Base-by-base conservation (phyloP, 1,140 invertebrate genomes). In the Steinernema khuongi region DNA sequence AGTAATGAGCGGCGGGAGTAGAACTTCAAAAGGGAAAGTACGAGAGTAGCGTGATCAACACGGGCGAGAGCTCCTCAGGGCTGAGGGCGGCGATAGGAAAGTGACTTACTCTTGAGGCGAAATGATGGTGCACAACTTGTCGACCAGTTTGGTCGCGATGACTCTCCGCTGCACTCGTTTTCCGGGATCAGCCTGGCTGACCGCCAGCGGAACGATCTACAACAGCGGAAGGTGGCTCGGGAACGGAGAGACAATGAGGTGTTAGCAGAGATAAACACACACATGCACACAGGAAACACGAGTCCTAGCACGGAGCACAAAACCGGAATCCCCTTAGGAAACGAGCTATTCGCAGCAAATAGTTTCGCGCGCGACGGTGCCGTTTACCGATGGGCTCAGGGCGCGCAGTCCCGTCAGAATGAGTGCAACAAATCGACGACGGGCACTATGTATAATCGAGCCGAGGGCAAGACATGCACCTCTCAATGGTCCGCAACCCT, bases 111-210 rank as follows among this genome's bases (percentile, higher is more conserved):
- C 86, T 85, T 79, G 85, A 81, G 68, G 83, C 80, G 71, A 86
- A 76, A 70, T 85, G 83, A 85, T 87, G 84, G 31, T 83, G 80
- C 68, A 87, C 78, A 79, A 85, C 85, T 81, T 85, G 81, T 86
- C 87, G 84, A 81, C 85, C 82, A 50, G 84, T 77, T 75, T 74
- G 4, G 82, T 74, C 1, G 82, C 83, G 70, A 83, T 83, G 18
- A 87, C 75, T 68, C 87, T 72, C 2, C 86, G 81, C 71, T 86
- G 86, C 0, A 87, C 84, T 19, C 86, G 77, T 76, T 87, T 85
- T 36, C 84, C 83, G 4, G 88, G 80, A 74, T 88, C 87, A 36
- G 86, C 86, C 77, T 87, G 87, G 68, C 81, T 81, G 30, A 88
- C 81, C 67, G 86, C 87, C 19, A 86, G 82, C 36, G 84, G 80